Evolutionary conservation across 53 echinoderm and acorn worm genomes (phyloP).

Genomic region (Apostichopus leukothele): DNA sequence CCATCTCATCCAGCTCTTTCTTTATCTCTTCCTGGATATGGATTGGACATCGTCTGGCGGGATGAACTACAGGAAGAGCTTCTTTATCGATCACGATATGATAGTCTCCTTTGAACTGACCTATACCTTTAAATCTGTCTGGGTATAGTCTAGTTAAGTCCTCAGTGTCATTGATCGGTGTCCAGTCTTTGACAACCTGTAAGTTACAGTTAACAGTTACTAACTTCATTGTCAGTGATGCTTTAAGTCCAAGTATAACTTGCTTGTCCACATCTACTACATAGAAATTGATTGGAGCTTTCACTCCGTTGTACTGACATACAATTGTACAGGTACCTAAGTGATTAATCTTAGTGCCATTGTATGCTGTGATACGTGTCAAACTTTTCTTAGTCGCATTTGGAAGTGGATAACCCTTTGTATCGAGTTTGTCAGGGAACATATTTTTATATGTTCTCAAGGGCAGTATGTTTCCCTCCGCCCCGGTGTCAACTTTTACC

Average conservation of each 20-base stretch:
- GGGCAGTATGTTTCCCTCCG: slow-evolving; percentile 14
- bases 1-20: slow-evolving; percentile 49
- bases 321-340: neutral
- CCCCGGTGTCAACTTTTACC: slow-evolving; percentile 38
- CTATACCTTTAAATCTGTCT: slow-evolving; percentile 53
- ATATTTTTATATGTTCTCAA: neutral
- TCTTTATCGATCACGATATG: slow-evolving; percentile 48
- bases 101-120: slow-evolving; percentile 54
- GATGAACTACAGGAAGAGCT: slow-evolving; percentile 48
- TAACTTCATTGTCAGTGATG: slow-evolving; percentile 4
- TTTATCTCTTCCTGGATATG: slow-evolving; percentile 59
- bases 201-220: slow-evolving; percentile 15
- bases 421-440: neutral
- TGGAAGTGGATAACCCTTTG: slow-evolving; percentile 10
- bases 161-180: neutral
- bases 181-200: neutral
- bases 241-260: slow-evolving; percentile 20
- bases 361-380: slow-evolving; percentile 3
- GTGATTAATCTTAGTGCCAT: slow-evolving; percentile 43
- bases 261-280: neutral
- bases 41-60: slow-evolving; percentile 51
- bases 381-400: neutral
- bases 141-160: slow-evolving; percentile 33
- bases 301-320: neutral
- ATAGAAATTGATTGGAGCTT: neutral